Conservation (phyloP, 2,113 vertebrate genomes). For the Suricata suricatta region DNA sequence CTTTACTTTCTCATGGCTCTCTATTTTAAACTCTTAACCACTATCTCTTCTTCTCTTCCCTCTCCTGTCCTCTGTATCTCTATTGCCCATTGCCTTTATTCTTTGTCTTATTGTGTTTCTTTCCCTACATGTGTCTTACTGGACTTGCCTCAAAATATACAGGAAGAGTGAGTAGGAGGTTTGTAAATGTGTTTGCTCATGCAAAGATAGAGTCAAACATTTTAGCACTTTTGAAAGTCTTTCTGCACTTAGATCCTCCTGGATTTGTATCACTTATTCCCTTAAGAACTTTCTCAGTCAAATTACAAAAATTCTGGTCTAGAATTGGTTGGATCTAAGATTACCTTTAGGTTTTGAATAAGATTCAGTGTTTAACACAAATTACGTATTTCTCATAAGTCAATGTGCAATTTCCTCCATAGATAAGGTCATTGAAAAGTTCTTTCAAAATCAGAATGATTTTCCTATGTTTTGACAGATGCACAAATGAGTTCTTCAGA, state of each 20-base stretch:
- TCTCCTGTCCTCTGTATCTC: no score
- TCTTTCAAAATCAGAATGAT: constrained; percentile 45
- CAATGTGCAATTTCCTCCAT: not conserved
- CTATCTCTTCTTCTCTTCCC: not conserved
- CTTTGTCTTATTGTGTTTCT: not conserved
- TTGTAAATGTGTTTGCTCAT: not conserved
- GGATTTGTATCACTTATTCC: not conserved
- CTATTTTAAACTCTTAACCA: not conserved
- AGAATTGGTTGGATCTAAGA: not conserved
- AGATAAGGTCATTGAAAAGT: constrained; percentile 30
- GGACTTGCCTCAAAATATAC: not conserved
- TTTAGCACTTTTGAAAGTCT: not conserved
- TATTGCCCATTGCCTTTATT: not conserved
- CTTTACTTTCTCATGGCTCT: not conserved
- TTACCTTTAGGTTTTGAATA: not conserved
- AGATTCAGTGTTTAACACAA: not conserved
- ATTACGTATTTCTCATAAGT: not conserved
- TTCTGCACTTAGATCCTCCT: not conserved
- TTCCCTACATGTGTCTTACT: not conserved
- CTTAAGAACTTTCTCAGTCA: not conserved
- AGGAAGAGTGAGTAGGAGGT: not conserved
- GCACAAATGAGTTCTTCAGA: not conserved
- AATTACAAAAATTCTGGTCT: not conserved
- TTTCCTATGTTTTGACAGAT: constrained; percentile 38
- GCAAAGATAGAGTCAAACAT: not conserved